Evolutionary conservation across 2,888 invertebrate species (phyloP).

Genomic region (Anagyrus pseudococci): DNA sequence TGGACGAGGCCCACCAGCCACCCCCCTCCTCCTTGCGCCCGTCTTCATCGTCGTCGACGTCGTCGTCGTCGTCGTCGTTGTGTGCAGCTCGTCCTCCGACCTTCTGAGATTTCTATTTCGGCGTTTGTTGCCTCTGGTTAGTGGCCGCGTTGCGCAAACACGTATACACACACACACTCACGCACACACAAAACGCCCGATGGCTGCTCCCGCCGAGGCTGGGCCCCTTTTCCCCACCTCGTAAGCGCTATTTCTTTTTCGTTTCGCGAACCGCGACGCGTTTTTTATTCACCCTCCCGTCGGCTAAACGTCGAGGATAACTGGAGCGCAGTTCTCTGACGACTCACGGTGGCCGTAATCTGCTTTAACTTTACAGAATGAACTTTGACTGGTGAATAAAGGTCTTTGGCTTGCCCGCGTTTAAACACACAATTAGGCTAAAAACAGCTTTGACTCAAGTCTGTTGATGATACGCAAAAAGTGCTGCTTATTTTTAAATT

Average conservation of each 20-base stretch:
- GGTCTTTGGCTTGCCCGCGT: background rate
- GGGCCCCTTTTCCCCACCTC: background rate
- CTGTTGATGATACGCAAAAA: background rate
- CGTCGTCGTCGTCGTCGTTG: background rate
- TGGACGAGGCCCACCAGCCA: too few relatives aligned
- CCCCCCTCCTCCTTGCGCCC: too few relatives aligned
- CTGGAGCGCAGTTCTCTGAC: background rate
- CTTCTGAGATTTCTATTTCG: slow-evolving; percentile 1
- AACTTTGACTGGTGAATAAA: too few relatives aligned
- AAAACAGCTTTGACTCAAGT: background rate
- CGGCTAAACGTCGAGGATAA: background rate
- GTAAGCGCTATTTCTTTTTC: too few relatives aligned
- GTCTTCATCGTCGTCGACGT: too few relatives aligned
- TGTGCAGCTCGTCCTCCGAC: background rate
- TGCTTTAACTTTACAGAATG: too few relatives aligned
- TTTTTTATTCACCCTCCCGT: background rate
- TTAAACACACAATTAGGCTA: background rate
- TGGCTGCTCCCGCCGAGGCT: too few relatives aligned
- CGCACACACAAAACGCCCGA: background rate
- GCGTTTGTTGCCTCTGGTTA: background rate
- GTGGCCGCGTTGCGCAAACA: background rate
- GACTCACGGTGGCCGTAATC: too few relatives aligned
- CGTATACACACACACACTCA: background rate
- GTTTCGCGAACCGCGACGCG: background rate
- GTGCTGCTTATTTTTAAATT: slow-evolving; percentile 5